Conservation (phyloP, 1,140 invertebrate genomes). For the Drosophila quadrilineata region DNA sequence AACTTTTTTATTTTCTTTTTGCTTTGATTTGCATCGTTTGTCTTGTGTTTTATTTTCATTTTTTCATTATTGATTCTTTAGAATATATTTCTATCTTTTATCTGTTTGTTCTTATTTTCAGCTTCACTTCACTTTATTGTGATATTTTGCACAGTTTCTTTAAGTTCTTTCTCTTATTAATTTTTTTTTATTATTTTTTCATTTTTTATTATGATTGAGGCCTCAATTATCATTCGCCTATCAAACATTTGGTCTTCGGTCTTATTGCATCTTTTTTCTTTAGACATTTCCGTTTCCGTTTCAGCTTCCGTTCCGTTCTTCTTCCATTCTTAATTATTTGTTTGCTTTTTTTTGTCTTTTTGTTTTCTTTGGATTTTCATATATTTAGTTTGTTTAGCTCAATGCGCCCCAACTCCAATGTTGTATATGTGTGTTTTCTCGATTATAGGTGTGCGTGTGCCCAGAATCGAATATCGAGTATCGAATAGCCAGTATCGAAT, state of each 20-base stretch:
- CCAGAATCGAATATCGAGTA: not conserved
- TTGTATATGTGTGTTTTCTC: constrained; percentile 8
- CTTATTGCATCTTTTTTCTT: not conserved
- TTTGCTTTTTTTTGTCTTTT: constrained; percentile 1
- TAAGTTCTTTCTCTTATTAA: not conserved
- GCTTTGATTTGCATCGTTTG: constrained; percentile 24
- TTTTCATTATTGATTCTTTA: too few relatives aligned
- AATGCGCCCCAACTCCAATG: constrained; percentile 39
- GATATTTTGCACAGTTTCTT: constrained; percentile 7
- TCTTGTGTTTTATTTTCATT: constrained; percentile 1
- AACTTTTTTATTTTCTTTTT: constrained; percentile 23
- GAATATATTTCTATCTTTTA: not conserved
- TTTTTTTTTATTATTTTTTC: not conserved
- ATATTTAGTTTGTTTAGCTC: constrained; percentile 29
- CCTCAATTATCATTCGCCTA: not conserved
- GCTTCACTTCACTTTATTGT: constrained; percentile 4
- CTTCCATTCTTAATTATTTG: not conserved
- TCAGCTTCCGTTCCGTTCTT: constrained; percentile 1
- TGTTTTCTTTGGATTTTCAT: constrained; percentile 11
- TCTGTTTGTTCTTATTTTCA: not conserved
- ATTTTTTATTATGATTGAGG: not conserved
- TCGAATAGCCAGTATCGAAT: not conserved
- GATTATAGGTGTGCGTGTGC: constrained; percentile 5
- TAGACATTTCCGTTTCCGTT: not conserved
- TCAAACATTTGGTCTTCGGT: too few relatives aligned